Evolutionary conservation across 2,888 invertebrate genomes (phyloP).

Genomic region (Melipona beecheii): DNA sequence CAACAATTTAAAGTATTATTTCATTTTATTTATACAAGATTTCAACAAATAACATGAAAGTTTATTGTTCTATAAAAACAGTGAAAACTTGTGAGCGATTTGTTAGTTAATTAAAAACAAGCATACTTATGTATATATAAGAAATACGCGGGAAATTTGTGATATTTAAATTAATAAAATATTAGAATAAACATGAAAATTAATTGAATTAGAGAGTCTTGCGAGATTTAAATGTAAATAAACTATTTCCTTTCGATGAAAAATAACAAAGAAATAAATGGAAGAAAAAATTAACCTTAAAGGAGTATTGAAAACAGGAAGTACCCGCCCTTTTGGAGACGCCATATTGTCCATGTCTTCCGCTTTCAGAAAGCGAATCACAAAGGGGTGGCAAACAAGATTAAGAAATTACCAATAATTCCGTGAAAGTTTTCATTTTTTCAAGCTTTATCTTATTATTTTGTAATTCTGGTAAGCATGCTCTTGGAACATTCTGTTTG

Average conservation of each 20-base stretch:
- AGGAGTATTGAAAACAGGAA: conserved; percentile 65
- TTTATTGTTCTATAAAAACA: no score
- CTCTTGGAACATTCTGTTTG: background rate
- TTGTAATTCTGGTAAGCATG: conserved; percentile 39
- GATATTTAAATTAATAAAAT: background rate
- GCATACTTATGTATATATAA: background rate
- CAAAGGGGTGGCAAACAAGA: conserved; percentile 64
- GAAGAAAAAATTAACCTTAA: conserved; percentile 50
- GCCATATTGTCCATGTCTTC: conserved; percentile 76
- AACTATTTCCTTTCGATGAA: no score
- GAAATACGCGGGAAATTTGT: background rate
- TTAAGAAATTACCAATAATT: conserved; percentile 65
- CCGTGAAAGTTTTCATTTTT: conserved; percentile 44
- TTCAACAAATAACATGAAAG: background rate
- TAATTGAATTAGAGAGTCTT: background rate
- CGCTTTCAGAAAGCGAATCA: conserved; percentile 67
- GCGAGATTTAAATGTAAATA: background rate
- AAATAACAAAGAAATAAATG: background rate
- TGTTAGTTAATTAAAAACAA: background rate
- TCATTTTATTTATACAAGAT: background rate
- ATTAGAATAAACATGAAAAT: background rate
- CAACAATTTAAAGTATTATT: no score
- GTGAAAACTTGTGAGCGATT: no score
- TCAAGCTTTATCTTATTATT: conserved; percentile 36
- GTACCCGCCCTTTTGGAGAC: conserved; percentile 73